Base-by-base conservation (phyloP, 2,797 vertebrate species). In the Chaunax sp. region DNA sequence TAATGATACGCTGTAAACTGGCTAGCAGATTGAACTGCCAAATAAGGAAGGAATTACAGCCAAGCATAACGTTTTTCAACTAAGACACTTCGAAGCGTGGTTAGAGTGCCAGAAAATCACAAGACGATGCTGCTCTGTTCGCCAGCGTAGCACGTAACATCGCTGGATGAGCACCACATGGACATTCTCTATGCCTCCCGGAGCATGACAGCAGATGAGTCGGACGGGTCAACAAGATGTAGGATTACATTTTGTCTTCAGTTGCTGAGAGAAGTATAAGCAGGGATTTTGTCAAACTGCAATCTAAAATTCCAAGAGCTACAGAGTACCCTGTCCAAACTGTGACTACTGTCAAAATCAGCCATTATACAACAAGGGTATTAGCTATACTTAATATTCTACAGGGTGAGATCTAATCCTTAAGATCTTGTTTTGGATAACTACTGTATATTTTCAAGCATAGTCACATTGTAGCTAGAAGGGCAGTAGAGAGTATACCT, bases 121-220 rank as follows among this genome's bases (percentile, higher is more conserved):
- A 74, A 79, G 81, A 81, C 65, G 54, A 26, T 33, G 67, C 49
- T 68, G 8, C 41, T 74, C 51, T 47, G 72, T 50, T 47, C 50
- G 84, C 81, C 75, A 83, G 47, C 63, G 75, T 70, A 72, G 82
- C 85, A 74, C 76, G 68, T 45, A 49, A 19, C n/a, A 6, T 30
- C 33, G 68, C 51, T 35, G 65, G 46, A 54, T 35, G 72, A 70
- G 52, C 58, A 28, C 20, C 75, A 28, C 72, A 73, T 57, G 40
- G 73, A 78, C 68, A 82, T 85, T 81, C 69, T 75, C 77, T 49
- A 10, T 8, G 80, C 70, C 69, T 67, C 74, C 62, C 63, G 66
- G 75, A 86, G 79, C 77, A 33, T 86, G 73, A 86, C 81, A 59
- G 58, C 0, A 40, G 64, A 85, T 37, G 62, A 69, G 46, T 12